A percentile compares a stretch with the other conserved stretches of the same genome.
Conservation (phyloP, 2,797 vertebrate genomes). For the Taeniopygia guttata region DNA sequence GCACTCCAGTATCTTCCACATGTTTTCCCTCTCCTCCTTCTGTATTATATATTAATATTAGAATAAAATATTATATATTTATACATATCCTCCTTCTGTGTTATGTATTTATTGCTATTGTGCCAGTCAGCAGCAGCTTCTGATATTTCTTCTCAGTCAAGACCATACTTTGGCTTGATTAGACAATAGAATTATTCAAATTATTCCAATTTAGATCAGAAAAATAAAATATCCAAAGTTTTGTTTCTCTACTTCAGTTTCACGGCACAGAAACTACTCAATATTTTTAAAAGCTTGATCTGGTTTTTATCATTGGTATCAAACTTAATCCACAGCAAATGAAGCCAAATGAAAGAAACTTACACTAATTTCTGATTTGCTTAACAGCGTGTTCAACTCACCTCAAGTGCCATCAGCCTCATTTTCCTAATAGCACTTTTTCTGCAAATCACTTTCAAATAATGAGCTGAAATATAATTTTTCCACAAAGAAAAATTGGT, state of each 20-base stretch:
- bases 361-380: slow-evolving; percentile 21
- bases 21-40: neutral
- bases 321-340: neutral
- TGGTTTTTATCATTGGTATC: neutral
- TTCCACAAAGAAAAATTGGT: neutral
- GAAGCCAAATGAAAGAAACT: slow-evolving; percentile 23
- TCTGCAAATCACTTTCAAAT: slow-evolving; percentile 20
- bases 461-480: slow-evolving; percentile 31
- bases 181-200: neutral
- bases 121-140: neutral
- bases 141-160: neutral
- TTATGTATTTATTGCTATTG: no score
- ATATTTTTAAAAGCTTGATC: neutral
- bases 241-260: neutral
- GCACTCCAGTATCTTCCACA: accelerated
- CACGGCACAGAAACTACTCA: neutral
- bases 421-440: neutral
- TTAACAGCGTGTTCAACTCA: neutral
- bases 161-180: neutral
- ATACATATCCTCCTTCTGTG: neutral
- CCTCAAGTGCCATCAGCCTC: neutral
- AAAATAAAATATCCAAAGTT: neutral
- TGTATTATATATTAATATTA: neutral
- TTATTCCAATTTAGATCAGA: neutral
- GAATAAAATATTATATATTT: no score